Conservation (phyloP, 2,113 vertebrate genomes). For the Taurulus bubalis region DNA sequence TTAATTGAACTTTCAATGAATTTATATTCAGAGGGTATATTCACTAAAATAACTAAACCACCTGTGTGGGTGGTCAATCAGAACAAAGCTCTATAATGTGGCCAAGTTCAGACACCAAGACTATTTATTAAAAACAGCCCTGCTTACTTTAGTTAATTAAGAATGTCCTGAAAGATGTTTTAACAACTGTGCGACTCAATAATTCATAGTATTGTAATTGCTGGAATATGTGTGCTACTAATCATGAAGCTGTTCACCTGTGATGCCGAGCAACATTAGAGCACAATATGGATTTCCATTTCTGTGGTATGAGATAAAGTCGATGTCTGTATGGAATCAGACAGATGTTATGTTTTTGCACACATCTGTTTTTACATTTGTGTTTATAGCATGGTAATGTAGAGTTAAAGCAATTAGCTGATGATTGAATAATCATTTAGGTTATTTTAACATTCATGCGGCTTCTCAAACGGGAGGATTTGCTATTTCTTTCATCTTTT, state of each 20-base stretch:
- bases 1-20: constrained; percentile 40
- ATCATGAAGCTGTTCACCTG: constrained; percentile 28
- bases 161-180: constrained; percentile 9
- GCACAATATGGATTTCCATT: constrained; percentile 34
- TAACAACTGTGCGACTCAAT: constrained; percentile 11
- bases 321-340: background rate
- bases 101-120: constrained; percentile 28
- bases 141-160: constrained; percentile 13
- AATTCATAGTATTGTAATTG: constrained; percentile 33
- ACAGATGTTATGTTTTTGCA: background rate
- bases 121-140: constrained; percentile 7
- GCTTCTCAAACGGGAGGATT: background rate
- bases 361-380: background rate
- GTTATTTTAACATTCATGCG: background rate
- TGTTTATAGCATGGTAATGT: background rate
- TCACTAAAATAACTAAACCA: constrained; percentile 38
- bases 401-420: background rate
- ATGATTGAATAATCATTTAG: background rate
- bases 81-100: constrained; percentile 25
- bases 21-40: constrained; percentile 34
- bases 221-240: background rate
- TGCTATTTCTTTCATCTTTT: too few relatives aligned
- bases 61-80: constrained; percentile 25
- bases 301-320: background rate
- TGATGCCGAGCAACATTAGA: background rate